These are phyloP conservation scores for Dasyprocta punctata DNA, from an alignment of 2,113 vertebrate genomes.

Conservation along the genomic window DNA sequence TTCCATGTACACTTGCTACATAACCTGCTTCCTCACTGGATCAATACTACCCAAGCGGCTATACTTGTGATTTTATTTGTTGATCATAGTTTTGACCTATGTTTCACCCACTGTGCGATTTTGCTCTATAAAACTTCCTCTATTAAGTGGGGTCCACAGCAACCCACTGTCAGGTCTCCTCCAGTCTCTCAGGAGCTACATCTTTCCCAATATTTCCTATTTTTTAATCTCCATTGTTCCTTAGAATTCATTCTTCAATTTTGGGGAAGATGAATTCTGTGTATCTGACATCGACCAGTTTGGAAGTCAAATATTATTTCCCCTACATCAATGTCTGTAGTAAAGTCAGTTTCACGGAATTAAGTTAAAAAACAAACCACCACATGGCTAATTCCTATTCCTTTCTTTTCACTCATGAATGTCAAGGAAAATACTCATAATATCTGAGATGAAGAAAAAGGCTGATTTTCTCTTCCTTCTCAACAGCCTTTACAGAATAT, in stretches of 20 bases:
- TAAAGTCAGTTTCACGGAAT: neutral
- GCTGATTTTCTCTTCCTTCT: neutral
- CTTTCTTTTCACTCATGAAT: neutral
- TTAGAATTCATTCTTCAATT: neutral
- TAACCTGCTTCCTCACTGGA: neutral
- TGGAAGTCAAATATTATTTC: neutral
- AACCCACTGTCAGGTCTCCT: neutral
- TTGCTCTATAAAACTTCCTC: neutral
- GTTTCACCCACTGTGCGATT: neutral
- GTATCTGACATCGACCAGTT: neutral
- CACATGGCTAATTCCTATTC: neutral
- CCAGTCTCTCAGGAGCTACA: neutral
- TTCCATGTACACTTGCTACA: neutral
- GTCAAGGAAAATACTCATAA: neutral
- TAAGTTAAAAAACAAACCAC: constrained; percentile 43
- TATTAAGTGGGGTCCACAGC: neutral
- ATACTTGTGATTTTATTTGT: neutral
- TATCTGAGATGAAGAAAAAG: neutral
- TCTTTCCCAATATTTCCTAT: neutral
- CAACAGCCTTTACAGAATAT: neutral
- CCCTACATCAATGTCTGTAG: neutral
- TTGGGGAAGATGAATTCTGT: neutral
- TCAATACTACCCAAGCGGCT: neutral
- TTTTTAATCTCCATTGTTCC: neutral
- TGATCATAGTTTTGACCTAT: neutral